phyloP scores from a whole-genome alignment of 1,140 invertebrate genomes.

The Aphaenogaster ashmeadi region DNA sequence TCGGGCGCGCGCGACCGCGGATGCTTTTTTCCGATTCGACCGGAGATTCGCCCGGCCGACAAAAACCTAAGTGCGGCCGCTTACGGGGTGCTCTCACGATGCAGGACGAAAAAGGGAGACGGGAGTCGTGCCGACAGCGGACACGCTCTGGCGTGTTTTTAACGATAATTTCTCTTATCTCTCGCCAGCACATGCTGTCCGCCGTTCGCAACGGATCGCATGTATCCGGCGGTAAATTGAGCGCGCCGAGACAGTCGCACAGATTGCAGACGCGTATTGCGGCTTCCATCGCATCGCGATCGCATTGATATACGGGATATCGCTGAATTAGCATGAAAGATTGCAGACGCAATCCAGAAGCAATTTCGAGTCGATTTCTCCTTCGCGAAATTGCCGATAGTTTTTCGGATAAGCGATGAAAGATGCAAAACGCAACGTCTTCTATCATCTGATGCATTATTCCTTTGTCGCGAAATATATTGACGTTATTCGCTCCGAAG shows the following conservation, averaged over 20 bases:
- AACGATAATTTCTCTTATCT: constrained; percentile 77
- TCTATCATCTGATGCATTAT: neutral
- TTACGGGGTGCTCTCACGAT: constrained; percentile 41
- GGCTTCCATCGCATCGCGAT: constrained; percentile 33
- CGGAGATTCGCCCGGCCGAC: constrained; percentile 44
- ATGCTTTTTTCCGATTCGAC: constrained; percentile 39
- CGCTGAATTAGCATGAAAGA: constrained; percentile 39
- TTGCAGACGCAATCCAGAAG: neutral
- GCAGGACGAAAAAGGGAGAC: constrained; percentile 59
- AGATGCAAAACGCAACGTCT: neutral
- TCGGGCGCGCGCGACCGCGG: constrained; percentile 21
- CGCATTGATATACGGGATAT: neutral
- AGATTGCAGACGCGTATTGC: constrained; percentile 47
- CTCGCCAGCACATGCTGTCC: constrained; percentile 71
- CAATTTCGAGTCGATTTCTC: constrained; percentile 4
- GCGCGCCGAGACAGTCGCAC: constrained; percentile 67
- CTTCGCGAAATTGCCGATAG: neutral
- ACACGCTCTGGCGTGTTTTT: constrained; percentile 74
- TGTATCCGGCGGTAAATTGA: constrained; percentile 71
- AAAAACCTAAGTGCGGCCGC: constrained; percentile 73
- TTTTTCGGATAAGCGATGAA: neutral
- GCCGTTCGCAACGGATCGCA: constrained; percentile 63
- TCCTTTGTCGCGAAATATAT: neutral
- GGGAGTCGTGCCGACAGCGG: constrained; percentile 47
- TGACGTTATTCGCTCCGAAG: neutral